A percentile compares a stretch with the other conserved stretches of the same genome.
These are phyloP conservation scores for Geococcyx californianus DNA, from an alignment of 2,113 vertebrate species.

Conservation along the genomic window DNA sequence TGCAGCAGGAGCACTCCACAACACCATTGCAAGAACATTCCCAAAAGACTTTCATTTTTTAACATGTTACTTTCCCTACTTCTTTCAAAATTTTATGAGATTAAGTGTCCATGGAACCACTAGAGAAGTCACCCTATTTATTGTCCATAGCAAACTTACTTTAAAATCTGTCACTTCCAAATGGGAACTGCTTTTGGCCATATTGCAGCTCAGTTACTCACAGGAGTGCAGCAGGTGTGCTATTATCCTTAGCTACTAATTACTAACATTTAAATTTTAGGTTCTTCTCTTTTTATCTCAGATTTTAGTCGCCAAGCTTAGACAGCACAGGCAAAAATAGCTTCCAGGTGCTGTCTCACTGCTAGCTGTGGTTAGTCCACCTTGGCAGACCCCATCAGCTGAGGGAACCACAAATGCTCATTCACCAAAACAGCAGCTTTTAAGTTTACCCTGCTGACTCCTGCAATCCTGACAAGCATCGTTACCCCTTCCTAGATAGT, in stretches of 20 bases:
- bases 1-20: not conserved
- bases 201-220: not conserved
- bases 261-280: not conserved
- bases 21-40: not conserved
- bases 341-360: not conserved
- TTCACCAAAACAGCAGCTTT: not conserved
- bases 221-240: not conserved
- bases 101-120: not conserved
- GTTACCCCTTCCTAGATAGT: not conserved
- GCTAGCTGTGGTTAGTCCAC: not conserved
- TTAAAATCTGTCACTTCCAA: not conserved
- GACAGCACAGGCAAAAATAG: not conserved
- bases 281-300: not conserved
- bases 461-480: not conserved
- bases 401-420: not conserved
- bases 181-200: not conserved
- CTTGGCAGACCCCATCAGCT: not conserved
- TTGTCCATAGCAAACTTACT: not conserved
- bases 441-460: not conserved
- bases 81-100: fast-evolving
- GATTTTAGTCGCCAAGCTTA: not conserved
- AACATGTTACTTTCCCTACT: not conserved
- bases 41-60: not conserved
- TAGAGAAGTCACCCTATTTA: not conserved
- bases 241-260: not conserved